phyloP scores from a whole-genome alignment of 2,888 invertebrate genomes.

The Drosophila prolongata region DNA sequence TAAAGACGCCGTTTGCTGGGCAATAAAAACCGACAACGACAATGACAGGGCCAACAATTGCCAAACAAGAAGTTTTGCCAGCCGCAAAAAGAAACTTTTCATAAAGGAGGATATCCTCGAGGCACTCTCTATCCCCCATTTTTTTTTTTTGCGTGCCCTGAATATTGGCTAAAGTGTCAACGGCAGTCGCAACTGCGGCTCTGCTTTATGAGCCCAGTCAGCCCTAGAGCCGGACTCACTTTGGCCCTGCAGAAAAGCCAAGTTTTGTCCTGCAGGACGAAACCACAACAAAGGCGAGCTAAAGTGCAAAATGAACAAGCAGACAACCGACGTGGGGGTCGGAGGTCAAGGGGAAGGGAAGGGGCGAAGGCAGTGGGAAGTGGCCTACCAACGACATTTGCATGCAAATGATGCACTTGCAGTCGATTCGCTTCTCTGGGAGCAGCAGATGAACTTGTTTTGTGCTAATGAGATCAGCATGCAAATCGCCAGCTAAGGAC shows the following conservation, averaged over 20 bases:
- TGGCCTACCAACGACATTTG: constrained; percentile 75
- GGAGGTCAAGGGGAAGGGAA: constrained; percentile 2
- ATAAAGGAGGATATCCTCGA: constrained; percentile 45
- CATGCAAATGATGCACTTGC: constrained; percentile 72
- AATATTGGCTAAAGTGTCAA: constrained; percentile 78
- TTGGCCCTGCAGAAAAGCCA: constrained; percentile 47
- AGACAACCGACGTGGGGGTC: constrained; percentile 12
- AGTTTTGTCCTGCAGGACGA: constrained; percentile 55
- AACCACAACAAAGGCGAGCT: constrained; percentile 73
- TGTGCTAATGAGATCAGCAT: constrained; percentile 78
- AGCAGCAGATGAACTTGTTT: constrained; percentile 70
- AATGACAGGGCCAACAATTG: constrained; percentile 43
- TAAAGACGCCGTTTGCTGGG: constrained; percentile 66
- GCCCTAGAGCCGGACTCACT: constrained; percentile 6
- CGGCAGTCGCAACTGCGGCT: constrained; percentile 69
- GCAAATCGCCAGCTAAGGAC: constrained; percentile 63
- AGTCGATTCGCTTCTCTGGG: constrained; percentile 36
- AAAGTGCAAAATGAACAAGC: constrained; percentile 67
- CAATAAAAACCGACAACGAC: constrained; percentile 60
- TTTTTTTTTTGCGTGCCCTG: constrained; percentile 56
- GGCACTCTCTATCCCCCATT: neutral
- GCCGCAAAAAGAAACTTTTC: constrained; percentile 52
- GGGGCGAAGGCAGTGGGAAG: neutral
- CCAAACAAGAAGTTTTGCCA: constrained; percentile 34
- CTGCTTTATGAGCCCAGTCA: constrained; percentile 68